Evolutionary conservation across 2,113 vertebrate species (phyloP).

Genomic region (Bufo gargarizans): DNA sequence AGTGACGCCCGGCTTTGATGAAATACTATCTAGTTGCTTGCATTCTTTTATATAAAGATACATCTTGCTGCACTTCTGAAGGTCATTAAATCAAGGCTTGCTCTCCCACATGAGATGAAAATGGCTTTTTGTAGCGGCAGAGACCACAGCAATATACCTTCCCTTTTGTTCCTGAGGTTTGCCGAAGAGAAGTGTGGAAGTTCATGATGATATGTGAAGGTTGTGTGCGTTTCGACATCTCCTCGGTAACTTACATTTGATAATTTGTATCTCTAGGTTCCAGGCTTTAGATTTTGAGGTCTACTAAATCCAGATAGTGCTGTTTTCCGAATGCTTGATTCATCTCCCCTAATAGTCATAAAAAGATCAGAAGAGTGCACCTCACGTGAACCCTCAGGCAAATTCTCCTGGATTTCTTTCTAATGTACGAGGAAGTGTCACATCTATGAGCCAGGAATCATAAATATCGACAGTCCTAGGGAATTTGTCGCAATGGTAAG

Average conservation of each 20-base stretch:
- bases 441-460: neutral
- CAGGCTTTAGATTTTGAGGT: neutral
- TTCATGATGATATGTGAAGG: neutral
- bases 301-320: neutral
- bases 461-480: slow-evolving; percentile 3
- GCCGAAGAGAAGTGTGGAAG: neutral
- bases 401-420: neutral
- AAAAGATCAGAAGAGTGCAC: neutral
- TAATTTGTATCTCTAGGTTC: slow-evolving; percentile 1
- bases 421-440: slow-evolving; percentile 17
- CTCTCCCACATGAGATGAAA: slow-evolving; percentile 57
- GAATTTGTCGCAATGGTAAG: slow-evolving; percentile 10
- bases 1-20: neutral
- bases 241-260: neutral
- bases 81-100: slow-evolving; percentile 58
- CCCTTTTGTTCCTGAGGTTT: slow-evolving; percentile 37
- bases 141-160: slow-evolving; percentile 8
- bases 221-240: neutral
- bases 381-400: neutral
- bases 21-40: slow-evolving; percentile 53
- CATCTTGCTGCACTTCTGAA: slow-evolving; percentile 49
- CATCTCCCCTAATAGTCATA: slow-evolving; percentile 3
- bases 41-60: slow-evolving; percentile 37
- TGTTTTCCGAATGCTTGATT: slow-evolving; percentile 8
- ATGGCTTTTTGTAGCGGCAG: neutral